phyloP scores from a whole-genome alignment of 2,113 vertebrate genomes.

The Galbula dea region DNA sequence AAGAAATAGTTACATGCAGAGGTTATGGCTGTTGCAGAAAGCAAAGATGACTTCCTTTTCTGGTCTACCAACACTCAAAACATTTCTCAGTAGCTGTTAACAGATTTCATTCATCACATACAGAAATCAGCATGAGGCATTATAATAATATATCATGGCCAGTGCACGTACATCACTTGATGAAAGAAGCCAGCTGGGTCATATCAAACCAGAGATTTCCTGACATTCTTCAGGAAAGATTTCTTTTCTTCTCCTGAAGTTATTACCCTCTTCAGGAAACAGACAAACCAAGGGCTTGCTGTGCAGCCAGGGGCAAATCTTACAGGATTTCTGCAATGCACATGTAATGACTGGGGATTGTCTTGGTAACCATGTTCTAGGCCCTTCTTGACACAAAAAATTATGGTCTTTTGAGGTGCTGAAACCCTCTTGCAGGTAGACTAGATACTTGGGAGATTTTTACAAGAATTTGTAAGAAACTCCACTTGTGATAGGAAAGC shows the following conservation, averaged over 20 bases:
- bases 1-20: neutral
- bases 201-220: conserved; percentile 15
- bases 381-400: neutral
- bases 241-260: conserved; percentile 2
- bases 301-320: neutral
- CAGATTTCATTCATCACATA: neutral
- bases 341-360: neutral
- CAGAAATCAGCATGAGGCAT: neutral
- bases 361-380: neutral
- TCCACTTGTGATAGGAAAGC: neutral
- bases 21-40: neutral
- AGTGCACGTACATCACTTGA: neutral
- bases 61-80: neutral
- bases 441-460: neutral
- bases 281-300: conserved; percentile 21
- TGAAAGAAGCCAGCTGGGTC: neutral
- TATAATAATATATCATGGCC: neutral
- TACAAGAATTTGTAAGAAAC: neutral
- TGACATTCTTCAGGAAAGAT: conserved; percentile 7
- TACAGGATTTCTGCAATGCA: neutral
- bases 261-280: conserved; percentile 9
- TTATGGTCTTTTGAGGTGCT: neutral
- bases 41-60: neutral
- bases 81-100: neutral
- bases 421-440: neutral